phyloP scores from a whole-genome alignment of 2,888 invertebrate genomes.

The Neoscelio sp. region DNA sequence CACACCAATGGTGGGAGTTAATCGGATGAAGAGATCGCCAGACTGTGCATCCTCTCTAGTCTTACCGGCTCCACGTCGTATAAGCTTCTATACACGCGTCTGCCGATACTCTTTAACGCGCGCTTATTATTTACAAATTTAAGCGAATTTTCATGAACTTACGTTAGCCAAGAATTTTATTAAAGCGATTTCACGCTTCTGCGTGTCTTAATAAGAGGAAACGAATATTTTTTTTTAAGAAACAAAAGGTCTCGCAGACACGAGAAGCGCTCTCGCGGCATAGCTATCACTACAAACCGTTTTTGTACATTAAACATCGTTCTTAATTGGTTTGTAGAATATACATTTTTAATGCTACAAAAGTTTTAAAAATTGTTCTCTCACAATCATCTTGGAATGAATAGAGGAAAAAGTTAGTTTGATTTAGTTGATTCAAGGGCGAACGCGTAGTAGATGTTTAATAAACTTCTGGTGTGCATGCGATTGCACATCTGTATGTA shows the following conservation, averaged over 20 bases:
- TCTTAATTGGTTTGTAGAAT: background rate
- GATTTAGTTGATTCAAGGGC: no score
- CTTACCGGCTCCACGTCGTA: constrained; percentile 58
- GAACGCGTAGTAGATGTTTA: no score
- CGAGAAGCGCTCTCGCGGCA: constrained; percentile 20
- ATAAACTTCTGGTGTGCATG: no score
- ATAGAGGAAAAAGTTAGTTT: no score
- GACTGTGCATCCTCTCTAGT: constrained; percentile 77
- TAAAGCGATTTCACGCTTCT: constrained; percentile 67
- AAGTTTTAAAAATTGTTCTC: no score
- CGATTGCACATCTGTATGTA: no score
- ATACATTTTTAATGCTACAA: no score
- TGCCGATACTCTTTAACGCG: constrained; percentile 24
- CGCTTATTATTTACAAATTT: constrained; percentile 64
- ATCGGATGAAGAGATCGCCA: constrained; percentile 79
- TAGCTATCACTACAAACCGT: background rate
- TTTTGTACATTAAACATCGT: background rate
- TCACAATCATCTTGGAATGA: no score
- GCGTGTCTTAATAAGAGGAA: constrained; percentile 64
- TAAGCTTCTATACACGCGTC: constrained; percentile 46
- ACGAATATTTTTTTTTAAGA: constrained; percentile 60
- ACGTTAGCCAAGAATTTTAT: constrained; percentile 61
- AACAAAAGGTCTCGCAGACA: constrained; percentile 57
- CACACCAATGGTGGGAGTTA: constrained; percentile 73
- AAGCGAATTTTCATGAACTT: constrained; percentile 60